Base-by-base conservation (phyloP, 2,888 invertebrate species). In the Leptogaster cylindrica region DNA sequence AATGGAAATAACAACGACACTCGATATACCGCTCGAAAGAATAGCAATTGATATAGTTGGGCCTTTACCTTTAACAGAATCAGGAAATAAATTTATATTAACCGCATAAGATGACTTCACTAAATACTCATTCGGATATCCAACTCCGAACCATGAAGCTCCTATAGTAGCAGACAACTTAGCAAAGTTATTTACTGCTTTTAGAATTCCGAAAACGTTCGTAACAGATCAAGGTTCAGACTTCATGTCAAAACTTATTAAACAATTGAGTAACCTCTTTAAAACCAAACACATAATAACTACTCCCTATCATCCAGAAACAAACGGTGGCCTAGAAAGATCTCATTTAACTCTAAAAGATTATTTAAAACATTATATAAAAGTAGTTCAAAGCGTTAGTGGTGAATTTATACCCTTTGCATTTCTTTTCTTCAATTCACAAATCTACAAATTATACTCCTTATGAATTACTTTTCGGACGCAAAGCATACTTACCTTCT, bases 101-200 rank as follows among this genome's bases (percentile, higher is more conserved):
- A 77, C 77, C 0, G n/a, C 75, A 2, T 76, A 77, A 72, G 76
- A 78, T 48, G 75, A 77, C 67, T 65, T 77, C 7, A 75, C 77
- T 0, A 77, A 78, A 74, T 78, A 72, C 70, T 73, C 74, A 4
- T 71, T 72, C 66, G 77, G 76, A 8, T 71, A 69, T 46, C 68
- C 76, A 0, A 70, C 79, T 6, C 73, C 71, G 3, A 76, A 78
- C 72, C 72, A 73, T 12, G 75, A 76, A 71, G 73, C 78, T 0
- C 16, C 27, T 27, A 78, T 76, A 0, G 72, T 78, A 4, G 77
- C 77, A 0, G 33, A 25, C 33, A n/a, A 8, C 0, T 31, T 58
- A 3, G 7, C 18, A 12, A 25, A 8, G 10, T 23, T 66, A 16
- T 14, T 66, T 8, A 66, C 39, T 6, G 23, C 6, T 3, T 46